phyloP scores from a whole-genome alignment of 2,888 invertebrate species.

The Apamea sordens region DNA sequence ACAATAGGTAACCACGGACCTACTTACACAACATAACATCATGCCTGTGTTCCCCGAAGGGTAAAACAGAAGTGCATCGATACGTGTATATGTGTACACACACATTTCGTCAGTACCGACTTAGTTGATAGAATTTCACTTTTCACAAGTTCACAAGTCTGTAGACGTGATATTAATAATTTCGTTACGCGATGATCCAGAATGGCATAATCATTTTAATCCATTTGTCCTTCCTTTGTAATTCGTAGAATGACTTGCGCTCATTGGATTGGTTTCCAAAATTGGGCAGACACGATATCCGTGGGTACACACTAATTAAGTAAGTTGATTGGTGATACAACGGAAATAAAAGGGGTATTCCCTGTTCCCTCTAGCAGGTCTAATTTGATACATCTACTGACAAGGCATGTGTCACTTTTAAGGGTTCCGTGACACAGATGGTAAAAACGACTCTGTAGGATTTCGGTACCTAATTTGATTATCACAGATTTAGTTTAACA shows the following conservation, averaged over 20 bases:
- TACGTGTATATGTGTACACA: too few relatives aligned
- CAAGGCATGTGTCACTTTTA: conserved; percentile 19
- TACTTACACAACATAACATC: too few relatives aligned
- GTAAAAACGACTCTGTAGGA: conserved; percentile 9
- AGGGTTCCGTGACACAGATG: conserved; percentile 23
- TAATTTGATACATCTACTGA: conserved; percentile 1
- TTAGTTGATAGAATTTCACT: too few relatives aligned
- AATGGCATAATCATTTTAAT: neutral
- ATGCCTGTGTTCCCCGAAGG: too few relatives aligned
- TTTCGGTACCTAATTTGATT: conserved; percentile 34
- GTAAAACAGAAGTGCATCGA: too few relatives aligned
- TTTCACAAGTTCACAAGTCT: neutral
- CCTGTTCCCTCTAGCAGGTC: neutral
- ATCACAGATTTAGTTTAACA: conserved; percentile 7
- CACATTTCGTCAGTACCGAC: too few relatives aligned
- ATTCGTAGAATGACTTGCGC: conserved; percentile 7
- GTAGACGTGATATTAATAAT: neutral
- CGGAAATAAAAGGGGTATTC: neutral
- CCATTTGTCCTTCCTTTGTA: neutral
- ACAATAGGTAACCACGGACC: neutral
- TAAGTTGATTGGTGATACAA: neutral
- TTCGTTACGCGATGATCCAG: neutral
- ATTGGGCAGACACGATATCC: neutral
- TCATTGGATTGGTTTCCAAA: neutral
- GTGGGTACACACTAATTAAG: too few relatives aligned